These are phyloP conservation scores for Corythucha ciliata DNA, from an alignment of 2,888 invertebrate genomes.

Conservation along the genomic window DNA sequence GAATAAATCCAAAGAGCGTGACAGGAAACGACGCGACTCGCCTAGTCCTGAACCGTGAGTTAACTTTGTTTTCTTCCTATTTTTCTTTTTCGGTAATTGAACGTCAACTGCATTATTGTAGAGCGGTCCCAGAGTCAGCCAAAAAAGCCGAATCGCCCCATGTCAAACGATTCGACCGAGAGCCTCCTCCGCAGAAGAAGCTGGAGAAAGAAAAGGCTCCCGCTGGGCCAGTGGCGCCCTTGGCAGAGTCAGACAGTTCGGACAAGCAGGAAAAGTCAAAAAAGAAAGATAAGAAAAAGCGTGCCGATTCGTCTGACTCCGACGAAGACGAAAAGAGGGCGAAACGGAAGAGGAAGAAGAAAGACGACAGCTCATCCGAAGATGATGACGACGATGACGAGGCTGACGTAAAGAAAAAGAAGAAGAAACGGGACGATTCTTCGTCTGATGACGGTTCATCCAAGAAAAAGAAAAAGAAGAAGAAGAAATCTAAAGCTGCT, in stretches of 20 bases:
- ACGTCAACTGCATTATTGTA: no score
- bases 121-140: conserved; percentile 9
- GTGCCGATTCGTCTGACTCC: conserved; percentile 46
- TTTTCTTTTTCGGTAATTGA: no score
- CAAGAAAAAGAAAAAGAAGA: conserved; percentile 37
- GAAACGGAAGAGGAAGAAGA: conserved; percentile 34
- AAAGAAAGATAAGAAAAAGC: conserved; percentile 29
- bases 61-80: not conserved
- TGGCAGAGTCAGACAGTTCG: conserved; percentile 47
- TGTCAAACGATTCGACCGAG: no score
- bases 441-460: conserved; percentile 32
- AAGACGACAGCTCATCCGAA: conserved; percentile 31
- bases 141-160: not conserved
- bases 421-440: conserved; percentile 34
- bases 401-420: conserved; percentile 33
- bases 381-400: conserved; percentile 42
- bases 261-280: conserved; percentile 43
- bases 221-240: no score
- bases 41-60: conserved; percentile 26
- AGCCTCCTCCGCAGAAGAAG: no score
- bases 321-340: conserved; percentile 45
- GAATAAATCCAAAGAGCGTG: conserved; percentile 20
- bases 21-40: conserved; percentile 24
- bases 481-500: conserved; percentile 44
- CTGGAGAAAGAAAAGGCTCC: conserved; percentile 32